These are phyloP conservation scores for Merodon equestris DNA, from an alignment of 2,888 invertebrate genomes.

Conservation along the genomic window DNA sequence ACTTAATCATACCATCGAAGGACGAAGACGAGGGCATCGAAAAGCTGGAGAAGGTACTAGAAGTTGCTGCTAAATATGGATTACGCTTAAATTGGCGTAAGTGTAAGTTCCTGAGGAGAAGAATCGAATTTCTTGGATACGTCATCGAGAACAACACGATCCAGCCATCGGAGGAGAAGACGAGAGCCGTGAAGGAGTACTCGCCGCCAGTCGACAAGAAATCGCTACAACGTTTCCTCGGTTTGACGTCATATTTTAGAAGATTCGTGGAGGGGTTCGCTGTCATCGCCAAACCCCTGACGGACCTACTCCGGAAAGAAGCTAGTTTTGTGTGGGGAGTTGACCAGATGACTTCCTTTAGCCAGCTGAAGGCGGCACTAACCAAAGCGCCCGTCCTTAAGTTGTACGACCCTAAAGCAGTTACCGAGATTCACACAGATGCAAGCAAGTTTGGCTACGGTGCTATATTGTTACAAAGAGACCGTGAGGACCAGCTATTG, in stretches of 20 bases:
- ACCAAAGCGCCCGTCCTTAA: neutral
- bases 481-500: constrained; percentile 32
- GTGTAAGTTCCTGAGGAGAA: constrained; percentile 62
- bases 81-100: constrained; percentile 65
- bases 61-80: constrained; percentile 35
- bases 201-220: constrained; percentile 42
- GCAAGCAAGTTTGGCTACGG: constrained; percentile 69
- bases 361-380: neutral
- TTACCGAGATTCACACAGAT: neutral
- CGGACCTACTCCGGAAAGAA: constrained; percentile 12
- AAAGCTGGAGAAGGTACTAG: constrained; percentile 40
- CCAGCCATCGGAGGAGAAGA: constrained; percentile 37
- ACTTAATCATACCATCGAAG: constrained; percentile 56
- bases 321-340: neutral
- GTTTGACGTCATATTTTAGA: constrained; percentile 42
- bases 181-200: constrained; percentile 33
- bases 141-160: constrained; percentile 46
- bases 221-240: constrained; percentile 50
- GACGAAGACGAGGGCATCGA: constrained; percentile 48
- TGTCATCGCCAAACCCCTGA: constrained; percentile 13
- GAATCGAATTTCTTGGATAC: constrained; percentile 54
- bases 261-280: constrained; percentile 8
- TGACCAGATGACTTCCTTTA: neutral
- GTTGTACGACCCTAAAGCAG: neutral
- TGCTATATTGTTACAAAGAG: constrained; percentile 71